phyloP scores from a whole-genome alignment of 2,113 vertebrate species.

The Pipra filicauda region DNA sequence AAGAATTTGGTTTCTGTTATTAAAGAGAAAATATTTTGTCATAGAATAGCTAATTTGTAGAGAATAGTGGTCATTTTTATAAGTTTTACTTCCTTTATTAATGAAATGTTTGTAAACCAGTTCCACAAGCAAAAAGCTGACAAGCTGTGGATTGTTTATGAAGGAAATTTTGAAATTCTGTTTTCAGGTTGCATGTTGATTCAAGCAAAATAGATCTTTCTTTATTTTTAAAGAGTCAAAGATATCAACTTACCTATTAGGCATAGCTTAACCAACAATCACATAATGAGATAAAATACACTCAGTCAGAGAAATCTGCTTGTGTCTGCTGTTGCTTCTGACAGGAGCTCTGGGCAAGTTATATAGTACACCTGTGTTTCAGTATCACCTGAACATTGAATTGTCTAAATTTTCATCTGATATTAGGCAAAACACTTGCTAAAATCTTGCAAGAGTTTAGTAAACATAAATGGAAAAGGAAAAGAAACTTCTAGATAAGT shows the following conservation, averaged over 20 bases:
- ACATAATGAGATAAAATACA: background rate
- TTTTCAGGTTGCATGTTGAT: background rate
- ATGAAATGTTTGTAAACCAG: background rate
- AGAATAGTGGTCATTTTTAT: background rate
- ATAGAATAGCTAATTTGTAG: slow-evolving; percentile 3
- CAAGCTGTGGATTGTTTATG: background rate
- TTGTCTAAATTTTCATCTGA: background rate
- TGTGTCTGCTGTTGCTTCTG: background rate
- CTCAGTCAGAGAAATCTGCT: background rate
- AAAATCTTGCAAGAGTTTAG: background rate
- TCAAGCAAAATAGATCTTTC: background rate
- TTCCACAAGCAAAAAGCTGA: background rate
- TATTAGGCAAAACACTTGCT: background rate
- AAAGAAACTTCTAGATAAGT: background rate
- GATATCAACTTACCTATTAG: background rate
- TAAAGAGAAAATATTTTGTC: slow-evolving; percentile 29
- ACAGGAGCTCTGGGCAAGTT: background rate
- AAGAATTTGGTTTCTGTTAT: slow-evolving; percentile 28
- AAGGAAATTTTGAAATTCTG: background rate
- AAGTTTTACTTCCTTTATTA: background rate
- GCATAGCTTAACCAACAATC: slow-evolving; percentile 3
- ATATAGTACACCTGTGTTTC: background rate
- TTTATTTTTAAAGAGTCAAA: background rate
- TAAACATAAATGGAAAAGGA: background rate
- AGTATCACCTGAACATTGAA: background rate